Percentiles rank a stretch among this genome's conserved stretches.
Conservation (phyloP, 2,888 invertebrate species). For the Heliconius ismenius region DNA sequence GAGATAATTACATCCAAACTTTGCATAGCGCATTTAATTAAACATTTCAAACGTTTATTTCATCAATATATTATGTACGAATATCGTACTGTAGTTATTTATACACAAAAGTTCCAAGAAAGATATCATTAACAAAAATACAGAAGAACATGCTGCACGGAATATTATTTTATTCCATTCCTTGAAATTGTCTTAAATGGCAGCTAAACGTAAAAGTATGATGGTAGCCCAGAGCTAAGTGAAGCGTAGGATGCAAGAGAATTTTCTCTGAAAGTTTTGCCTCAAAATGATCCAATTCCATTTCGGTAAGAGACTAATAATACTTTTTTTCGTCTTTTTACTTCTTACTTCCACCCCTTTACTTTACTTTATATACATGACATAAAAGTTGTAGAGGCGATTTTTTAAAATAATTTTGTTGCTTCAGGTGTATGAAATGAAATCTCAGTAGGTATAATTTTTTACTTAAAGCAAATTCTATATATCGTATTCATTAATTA, state of each 20-base stretch:
- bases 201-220: constrained; percentile 76
- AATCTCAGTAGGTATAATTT: neutral
- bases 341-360: constrained; percentile 81
- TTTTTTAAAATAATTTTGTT: neutral
- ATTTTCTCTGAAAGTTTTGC: constrained; percentile 79
- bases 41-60: neutral
- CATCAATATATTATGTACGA: constrained; percentile 12
- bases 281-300: constrained; percentile 81
- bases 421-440: no score
- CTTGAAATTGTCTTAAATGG: constrained; percentile 70
- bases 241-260: constrained; percentile 71
- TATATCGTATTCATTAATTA: neutral
- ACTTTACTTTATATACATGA: constrained; percentile 77
- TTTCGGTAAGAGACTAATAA: constrained; percentile 82
- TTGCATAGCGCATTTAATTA: neutral
- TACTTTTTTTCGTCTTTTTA: constrained; percentile 81
- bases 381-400: constrained; percentile 60
- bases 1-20: neutral
- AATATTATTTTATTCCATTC: constrained; percentile 61
- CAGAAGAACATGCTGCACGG: constrained; percentile 56
- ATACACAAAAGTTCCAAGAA: constrained; percentile 45
- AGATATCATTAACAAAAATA: constrained; percentile 48
- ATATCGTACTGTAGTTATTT: constrained; percentile 46
- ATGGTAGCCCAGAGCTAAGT: constrained; percentile 74
- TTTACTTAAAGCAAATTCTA: neutral